Base-by-base conservation (phyloP, 2,797 vertebrate genomes). In the Pangasius krempfi region DNA sequence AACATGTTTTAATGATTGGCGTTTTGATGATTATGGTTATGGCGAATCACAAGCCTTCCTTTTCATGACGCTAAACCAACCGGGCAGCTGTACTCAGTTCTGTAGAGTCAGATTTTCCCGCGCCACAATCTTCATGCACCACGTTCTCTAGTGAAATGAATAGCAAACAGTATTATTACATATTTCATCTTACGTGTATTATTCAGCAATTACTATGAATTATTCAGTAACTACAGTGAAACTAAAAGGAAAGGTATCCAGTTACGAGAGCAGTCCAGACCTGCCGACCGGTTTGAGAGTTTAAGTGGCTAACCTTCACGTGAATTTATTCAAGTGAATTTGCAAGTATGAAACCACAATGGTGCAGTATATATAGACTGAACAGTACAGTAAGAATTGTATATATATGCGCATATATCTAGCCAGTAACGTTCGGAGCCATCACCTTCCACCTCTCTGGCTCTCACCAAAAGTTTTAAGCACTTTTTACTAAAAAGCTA, bases 281-380 rank as follows among this genome's bases (percentile, higher is more conserved):
- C 6, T 79, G 47, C n/a, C n/a, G n/a, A 54, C 7, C 33, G 50
- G 76, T 79, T 58, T 56, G 16, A 80, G 52, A 33, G 78, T 80
- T 80, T 37, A 80, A 58, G 78, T 80, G 78, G 33, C 30, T 22
- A 80, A 58, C 50, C n/a, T 33, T 33, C n/a, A 13, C 40, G 9
- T 44, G 72, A 75, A 73, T 73, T 73, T 73, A 73, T 73, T 73
- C 70, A 12, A 25, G n/a, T 22, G 76, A 79, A 80, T 80, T 80
- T 80, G 78, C 78, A 37, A 80, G 10, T 37, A 80, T 25, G 78
- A 80, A 37, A 37, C 30, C 10, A 22, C 54, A 80, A 37, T 37
- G 25, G 52, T 54, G 7, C n/a, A 22, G n/a, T 22, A 22, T 33
- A 80, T 58, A 10, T 33, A 58, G 9, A 56, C 54, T 2, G 54